These are phyloP conservation scores for Parapristionchus giblindavisi DNA, from an alignment of 2,888 invertebrate genomes.

Conservation along the genomic window DNA sequence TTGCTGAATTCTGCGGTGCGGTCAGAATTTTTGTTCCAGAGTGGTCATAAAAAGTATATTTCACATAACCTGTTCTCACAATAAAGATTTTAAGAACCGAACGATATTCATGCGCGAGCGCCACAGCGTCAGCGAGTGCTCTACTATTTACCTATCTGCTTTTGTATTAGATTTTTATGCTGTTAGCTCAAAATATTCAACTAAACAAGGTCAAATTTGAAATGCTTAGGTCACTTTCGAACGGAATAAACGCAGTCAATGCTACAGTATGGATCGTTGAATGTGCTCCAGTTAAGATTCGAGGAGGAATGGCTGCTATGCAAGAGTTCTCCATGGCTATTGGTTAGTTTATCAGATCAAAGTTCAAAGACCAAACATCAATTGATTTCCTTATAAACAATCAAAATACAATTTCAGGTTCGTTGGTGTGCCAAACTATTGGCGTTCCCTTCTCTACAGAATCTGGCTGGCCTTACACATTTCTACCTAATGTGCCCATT, in stretches of 20 bases:
- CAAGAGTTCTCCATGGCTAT: slow-evolving; percentile 61
- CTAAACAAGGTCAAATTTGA: too few relatives aligned
- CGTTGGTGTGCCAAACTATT: slow-evolving; percentile 47
- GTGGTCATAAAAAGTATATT: too few relatives aligned
- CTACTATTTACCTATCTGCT: too few relatives aligned
- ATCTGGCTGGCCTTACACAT: slow-evolving; percentile 54
- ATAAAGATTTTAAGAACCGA: too few relatives aligned
- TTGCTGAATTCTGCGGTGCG: too few relatives aligned
- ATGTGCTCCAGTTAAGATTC: slow-evolving; percentile 52
- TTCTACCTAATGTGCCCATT: slow-evolving; percentile 45
- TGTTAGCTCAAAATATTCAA: too few relatives aligned
- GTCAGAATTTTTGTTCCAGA: too few relatives aligned
- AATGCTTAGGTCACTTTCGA: slow-evolving; percentile 49
- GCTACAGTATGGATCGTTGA: slow-evolving; percentile 62
- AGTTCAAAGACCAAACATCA: too few relatives aligned
- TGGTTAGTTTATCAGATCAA: slow-evolving; percentile 44
- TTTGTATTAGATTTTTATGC: too few relatives aligned
- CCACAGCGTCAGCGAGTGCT: too few relatives aligned
- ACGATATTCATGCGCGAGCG: too few relatives aligned
- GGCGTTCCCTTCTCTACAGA: slow-evolving; percentile 53
- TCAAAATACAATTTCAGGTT: slow-evolving; percentile 36
- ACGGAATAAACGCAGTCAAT: slow-evolving; percentile 56
- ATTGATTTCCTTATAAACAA: not conserved
- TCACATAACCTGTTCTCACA: too few relatives aligned
- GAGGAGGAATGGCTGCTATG: slow-evolving; percentile 58